A percentile compares a stretch with the other conserved stretches of the same genome.
Evolutionary conservation across 2,888 invertebrate genomes (phyloP).

Genomic region (Ceratothoa steindachneri): DNA sequence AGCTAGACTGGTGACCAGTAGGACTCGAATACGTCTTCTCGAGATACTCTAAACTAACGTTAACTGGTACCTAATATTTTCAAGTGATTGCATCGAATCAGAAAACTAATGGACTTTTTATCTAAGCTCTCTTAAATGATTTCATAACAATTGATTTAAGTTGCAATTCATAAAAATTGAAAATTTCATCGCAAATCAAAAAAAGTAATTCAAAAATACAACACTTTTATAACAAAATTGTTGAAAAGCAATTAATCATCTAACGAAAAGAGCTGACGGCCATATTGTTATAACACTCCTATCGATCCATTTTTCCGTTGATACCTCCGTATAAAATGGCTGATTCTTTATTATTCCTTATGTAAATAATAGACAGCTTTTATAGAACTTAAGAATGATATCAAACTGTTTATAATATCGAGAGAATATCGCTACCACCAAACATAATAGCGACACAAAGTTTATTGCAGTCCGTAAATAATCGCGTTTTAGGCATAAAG

Average conservation of each 20-base stretch:
- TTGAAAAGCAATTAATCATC: constrained; percentile 2
- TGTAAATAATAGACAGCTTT: not conserved
- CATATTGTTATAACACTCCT: constrained; percentile 9
- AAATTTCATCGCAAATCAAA: too few relatives aligned
- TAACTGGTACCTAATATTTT: too few relatives aligned
- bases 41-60: not conserved
- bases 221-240: not conserved
- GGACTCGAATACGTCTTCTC: constrained; percentile 20
- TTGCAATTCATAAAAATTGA: too few relatives aligned
- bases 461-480: not conserved
- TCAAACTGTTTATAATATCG: not conserved
- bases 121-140: too few relatives aligned
- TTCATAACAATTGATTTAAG: too few relatives aligned
- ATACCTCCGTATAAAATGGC: constrained; percentile 6
- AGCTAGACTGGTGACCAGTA: constrained; percentile 43
- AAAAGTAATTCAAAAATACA: too few relatives aligned
- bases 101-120: too few relatives aligned
- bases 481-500: not conserved
- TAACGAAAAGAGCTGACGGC: not conserved
- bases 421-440: not conserved
- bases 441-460: not conserved
- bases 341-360: not conserved
- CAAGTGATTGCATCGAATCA: too few relatives aligned
- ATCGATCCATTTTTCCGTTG: constrained; percentile 7
- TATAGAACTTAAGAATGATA: too few relatives aligned